Conservation (phyloP, 2,797 vertebrate species). For the Mus minutoides region DNA sequence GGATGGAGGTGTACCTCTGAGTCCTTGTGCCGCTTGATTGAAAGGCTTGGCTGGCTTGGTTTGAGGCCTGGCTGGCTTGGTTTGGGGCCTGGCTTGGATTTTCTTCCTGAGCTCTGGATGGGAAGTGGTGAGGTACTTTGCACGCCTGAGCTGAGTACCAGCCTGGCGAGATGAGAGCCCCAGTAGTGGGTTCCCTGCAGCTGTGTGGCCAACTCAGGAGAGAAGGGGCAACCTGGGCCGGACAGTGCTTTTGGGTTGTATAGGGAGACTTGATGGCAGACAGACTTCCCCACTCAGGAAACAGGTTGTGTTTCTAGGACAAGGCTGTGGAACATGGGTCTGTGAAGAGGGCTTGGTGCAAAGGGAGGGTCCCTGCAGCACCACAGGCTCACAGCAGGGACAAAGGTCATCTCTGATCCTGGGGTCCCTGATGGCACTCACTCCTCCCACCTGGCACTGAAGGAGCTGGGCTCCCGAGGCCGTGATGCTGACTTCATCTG, state of each 20-base stretch:
- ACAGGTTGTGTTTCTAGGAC: not conserved
- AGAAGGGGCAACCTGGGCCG: not conserved
- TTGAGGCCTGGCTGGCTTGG: not conserved
- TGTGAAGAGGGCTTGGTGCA: not conserved
- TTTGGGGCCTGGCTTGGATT: not conserved
- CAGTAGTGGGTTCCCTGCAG: not conserved
- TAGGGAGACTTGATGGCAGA: not conserved
- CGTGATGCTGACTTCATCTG: rapidly evolving
- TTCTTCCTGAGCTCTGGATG: not conserved
- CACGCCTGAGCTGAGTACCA: not conserved
- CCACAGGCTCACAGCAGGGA: not conserved
- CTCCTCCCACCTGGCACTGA: not conserved
- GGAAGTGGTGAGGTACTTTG: not conserved
- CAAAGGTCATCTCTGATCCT: not conserved
- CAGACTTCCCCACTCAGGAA: not conserved
- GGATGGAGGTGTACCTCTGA: not conserved
- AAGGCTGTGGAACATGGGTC: not conserved
- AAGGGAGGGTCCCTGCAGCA: not conserved
- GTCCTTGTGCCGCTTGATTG: not conserved
- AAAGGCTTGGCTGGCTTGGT: not conserved
- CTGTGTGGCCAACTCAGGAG: not conserved
- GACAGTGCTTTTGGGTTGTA: not conserved
- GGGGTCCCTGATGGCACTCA: not conserved
- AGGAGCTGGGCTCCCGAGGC: not conserved
- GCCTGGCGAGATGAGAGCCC: not conserved